Conservation (phyloP, 2,113 vertebrate species). For the Clinocottus analis region DNA sequence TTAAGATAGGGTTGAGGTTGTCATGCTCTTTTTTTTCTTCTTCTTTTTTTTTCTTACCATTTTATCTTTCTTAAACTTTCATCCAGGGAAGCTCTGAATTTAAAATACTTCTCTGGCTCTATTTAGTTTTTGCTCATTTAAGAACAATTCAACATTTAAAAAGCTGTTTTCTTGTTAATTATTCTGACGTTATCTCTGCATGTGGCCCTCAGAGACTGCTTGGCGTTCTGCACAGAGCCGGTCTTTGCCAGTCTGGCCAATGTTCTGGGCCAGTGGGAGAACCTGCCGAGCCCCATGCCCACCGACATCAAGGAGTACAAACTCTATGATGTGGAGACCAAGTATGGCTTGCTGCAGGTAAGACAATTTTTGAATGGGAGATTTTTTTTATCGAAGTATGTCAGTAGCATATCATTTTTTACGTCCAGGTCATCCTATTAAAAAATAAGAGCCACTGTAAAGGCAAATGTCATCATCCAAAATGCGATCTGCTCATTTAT, state of each 20-base stretch:
- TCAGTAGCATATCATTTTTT: too few relatives aligned
- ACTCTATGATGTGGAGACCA: conserved; percentile 96
- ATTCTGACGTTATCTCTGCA: conserved; percentile 13
- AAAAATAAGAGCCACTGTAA: not conserved
- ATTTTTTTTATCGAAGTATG: not conserved
- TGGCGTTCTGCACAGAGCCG: conserved; percentile 98
- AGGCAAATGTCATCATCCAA: too few relatives aligned
- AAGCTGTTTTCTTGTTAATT: not conserved
- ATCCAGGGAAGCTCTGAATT: not conserved
- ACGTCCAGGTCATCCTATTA: not conserved
- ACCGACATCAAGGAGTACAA: conserved; percentile 96
- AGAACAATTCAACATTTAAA: not conserved
- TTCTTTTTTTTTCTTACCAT: too few relatives aligned
- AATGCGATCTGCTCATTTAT: too few relatives aligned
- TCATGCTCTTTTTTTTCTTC: conserved; percentile 12
- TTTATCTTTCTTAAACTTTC: not conserved
- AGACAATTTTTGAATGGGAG: conserved; percentile 30
- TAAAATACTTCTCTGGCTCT: not conserved
- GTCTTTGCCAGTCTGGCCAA: conserved; percentile 98
- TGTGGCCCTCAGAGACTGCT: conserved; percentile 87
- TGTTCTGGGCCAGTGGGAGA: conserved; percentile 95
- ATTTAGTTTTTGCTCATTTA: not conserved
- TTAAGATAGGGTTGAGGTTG: not conserved
- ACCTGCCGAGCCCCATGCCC: conserved; percentile 92
- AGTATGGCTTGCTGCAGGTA: conserved; percentile 98